phyloP scores from a whole-genome alignment of 2,888 invertebrate species.

The Amiota minor region DNA sequence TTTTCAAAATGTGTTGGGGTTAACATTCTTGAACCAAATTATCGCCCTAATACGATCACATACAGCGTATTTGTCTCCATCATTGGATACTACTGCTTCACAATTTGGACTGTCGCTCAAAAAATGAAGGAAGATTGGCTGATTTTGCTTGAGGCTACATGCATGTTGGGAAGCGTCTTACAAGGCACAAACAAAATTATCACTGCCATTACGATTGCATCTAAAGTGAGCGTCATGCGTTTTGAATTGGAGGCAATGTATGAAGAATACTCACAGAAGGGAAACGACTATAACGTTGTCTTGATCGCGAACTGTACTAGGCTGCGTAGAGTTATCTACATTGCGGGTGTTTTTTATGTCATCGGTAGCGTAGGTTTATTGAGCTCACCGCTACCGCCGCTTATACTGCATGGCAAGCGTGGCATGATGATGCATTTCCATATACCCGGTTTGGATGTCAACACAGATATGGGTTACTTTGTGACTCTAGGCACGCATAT shows the following conservation, averaged over 20 bases:
- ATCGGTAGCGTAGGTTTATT: constrained; percentile 29
- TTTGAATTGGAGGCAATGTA: constrained; percentile 40
- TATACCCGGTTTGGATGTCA: constrained; percentile 50
- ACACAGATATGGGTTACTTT: constrained; percentile 45
- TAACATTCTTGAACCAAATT: constrained; percentile 38
- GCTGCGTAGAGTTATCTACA: constrained; percentile 19
- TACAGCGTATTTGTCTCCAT: constrained; percentile 15
- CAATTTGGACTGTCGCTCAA: constrained; percentile 39
- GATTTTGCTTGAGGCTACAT: constrained; percentile 44
- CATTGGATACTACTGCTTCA: constrained; percentile 38
- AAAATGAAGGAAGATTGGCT: constrained; percentile 45
- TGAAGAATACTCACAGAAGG: constrained; percentile 40
- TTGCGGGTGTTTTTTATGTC: constrained; percentile 35
- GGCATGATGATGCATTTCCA: constrained; percentile 51
- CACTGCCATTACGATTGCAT: constrained; percentile 31
- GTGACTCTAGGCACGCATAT: constrained; percentile 45
- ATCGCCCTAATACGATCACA: constrained; percentile 39
- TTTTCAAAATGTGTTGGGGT: not conserved
- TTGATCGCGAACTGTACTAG: constrained; percentile 34
- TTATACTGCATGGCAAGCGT: constrained; percentile 30
- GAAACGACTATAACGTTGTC: constrained; percentile 33
- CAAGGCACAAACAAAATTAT: constrained; percentile 50
- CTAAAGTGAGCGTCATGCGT: constrained; percentile 32
- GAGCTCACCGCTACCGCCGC: constrained; percentile 26
- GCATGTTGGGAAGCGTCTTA: constrained; percentile 49